Evolutionary conservation across 2,888 invertebrate genomes (phyloP).

Genomic region (Cyaniris semiargus): DNA sequence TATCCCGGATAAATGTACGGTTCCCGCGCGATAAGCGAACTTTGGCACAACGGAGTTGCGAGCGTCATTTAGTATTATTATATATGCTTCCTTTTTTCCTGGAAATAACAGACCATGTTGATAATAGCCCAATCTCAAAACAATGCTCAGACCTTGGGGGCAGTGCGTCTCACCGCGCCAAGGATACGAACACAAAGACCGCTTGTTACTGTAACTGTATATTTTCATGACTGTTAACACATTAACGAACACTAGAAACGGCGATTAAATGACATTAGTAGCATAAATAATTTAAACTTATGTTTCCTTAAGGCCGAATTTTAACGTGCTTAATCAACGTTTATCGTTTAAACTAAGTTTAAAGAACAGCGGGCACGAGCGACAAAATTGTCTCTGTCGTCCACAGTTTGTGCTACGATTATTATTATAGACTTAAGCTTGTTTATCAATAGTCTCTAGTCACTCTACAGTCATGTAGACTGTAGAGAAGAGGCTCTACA

Average conservation of each 20-base stretch:
- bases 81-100: background rate
- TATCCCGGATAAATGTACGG: too few species aligned
- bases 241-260: conserved; percentile 1
- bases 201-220: conserved; percentile 25
- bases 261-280: background rate
- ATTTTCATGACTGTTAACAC: conserved; percentile 9
- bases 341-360: background rate
- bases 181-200: conserved; percentile 25
- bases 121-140: background rate
- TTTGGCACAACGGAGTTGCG: too few species aligned
- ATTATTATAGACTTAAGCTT: too few species aligned
- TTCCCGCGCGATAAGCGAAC: too few species aligned
- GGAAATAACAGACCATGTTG: background rate
- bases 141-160: conserved; percentile 20
- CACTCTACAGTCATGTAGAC: too few species aligned
- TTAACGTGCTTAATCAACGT: background rate
- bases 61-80: too few species aligned
- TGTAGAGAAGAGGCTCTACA: too few species aligned
- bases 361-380: background rate
- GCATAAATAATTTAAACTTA: background rate
- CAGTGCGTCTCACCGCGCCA: conserved; percentile 4
- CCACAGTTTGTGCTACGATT: too few species aligned
- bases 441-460: too few species aligned
- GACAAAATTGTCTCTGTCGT: too few species aligned
- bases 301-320: background rate